Base-by-base conservation (phyloP, 2,113 vertebrate genomes). In the Syngnathoides biaculeatus region DNA sequence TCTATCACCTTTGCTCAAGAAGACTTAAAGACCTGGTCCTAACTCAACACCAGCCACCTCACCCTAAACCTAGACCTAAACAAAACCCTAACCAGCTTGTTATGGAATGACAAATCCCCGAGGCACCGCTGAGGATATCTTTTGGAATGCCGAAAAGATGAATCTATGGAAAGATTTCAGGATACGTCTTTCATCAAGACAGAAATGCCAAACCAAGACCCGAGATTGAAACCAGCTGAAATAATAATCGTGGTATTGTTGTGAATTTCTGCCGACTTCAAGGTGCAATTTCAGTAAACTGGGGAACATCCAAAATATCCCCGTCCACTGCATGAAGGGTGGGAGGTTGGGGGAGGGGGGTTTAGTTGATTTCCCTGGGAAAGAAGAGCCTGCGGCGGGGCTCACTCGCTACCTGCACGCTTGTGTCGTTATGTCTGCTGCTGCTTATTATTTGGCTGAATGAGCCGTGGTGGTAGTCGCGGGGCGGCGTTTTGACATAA, bases 401-500 rank as follows among this genome's bases (percentile, higher is more conserved):
- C 26, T 56, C 39, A 17, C 12, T 24, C 39, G n/a, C 39, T 42
- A 62, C 59, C 59, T 56, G 22, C 52, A 82, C 71, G 55, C 72
- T 82, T 74, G 87, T 67, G 68, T 88, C 65, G 80, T 90, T 90
- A 86, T 90, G 52, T 55, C 22, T 15, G 53, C 89, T 15, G 53
- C 89, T 88, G 88, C 86, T 93, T 92, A 92, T 94, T 95, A 93
- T 90, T 92, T 92, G 92, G 89, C 90, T 93, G 93, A 93, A 93
- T 90, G 91, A 93, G 91, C 84, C 77, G 81, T 87, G 92, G 89
- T 71, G 79, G 81, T 83, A 80, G 82, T 91, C 91, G 87, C 84
- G 40, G 75, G 93, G 90, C 88, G 90, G 86, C 47, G 13, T 67
- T 91, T 91, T 94, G 93, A 95, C 93, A 95, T 92, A 92, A 94